Conservation (phyloP, 2,113 vertebrate genomes). For the Donacobius atricapilla region DNA sequence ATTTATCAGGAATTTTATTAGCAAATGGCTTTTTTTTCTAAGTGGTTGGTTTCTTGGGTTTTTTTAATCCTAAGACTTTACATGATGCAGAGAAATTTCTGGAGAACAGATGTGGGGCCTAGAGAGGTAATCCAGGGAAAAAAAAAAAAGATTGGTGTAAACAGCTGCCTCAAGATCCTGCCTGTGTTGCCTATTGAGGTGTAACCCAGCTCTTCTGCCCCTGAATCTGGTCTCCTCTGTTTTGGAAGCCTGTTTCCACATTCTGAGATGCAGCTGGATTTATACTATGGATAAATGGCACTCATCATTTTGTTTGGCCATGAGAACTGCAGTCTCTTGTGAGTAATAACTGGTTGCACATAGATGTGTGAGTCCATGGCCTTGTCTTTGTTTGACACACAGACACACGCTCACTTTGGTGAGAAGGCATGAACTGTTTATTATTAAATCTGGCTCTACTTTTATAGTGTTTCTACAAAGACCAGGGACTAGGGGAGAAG, state of each 20-base stretch:
- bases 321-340: neutral
- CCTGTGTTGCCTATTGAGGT: neutral
- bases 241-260: neutral
- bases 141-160: neutral
- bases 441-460: too few relatives aligned
- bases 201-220: neutral
- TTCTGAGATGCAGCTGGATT: neutral
- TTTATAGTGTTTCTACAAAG: too few relatives aligned
- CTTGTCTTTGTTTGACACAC: too few relatives aligned
- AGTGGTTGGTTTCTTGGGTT: neutral
- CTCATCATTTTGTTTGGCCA: neutral
- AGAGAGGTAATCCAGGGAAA: neutral
- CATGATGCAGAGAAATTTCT: neutral
- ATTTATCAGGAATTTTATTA: neutral
- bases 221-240: neutral
- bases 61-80: neutral
- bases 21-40: neutral
- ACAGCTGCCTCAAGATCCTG: neutral
- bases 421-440: too few relatives aligned
- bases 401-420: too few relatives aligned
- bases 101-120: neutral
- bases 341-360: neutral
- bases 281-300: neutral
- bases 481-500: too few relatives aligned
- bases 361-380: neutral